Base-by-base conservation (phyloP, 2,888 invertebrate species). In the Sycophila texana region DNA sequence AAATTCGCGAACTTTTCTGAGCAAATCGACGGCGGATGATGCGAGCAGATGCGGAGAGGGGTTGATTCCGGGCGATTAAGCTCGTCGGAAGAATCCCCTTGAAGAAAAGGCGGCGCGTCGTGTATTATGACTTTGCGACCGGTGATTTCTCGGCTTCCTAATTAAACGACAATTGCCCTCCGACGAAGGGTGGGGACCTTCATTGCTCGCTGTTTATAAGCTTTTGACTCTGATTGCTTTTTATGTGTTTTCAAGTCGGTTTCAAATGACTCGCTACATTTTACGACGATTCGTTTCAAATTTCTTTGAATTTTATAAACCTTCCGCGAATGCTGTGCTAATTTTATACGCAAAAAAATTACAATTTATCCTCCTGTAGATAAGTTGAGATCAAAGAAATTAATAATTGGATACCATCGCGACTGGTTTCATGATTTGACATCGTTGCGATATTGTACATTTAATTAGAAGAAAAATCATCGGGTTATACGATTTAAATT, bases 91-190 rank as follows among this genome's bases (percentile, higher is more conserved):
- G 16, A 30, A 16, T 57, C 13, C 18, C 30, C 30, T 51, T 61
- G 53, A 30, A 26, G 18, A n/a, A 60, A 53, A 53, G 53, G 53
- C 20, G 53, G 53, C 20, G 51, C 30, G 18, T 14, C 12, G 12
- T 26, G 10, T 30, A 58, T 60, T 67, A 30, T 53, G 13, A 75
- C 7, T 67, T 57, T 53, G 30, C 30, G 20, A 51, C 20, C 18
- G 47, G 13, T 67, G 58, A 68, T 68, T 60, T 60, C 66, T 66
- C 67, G 30, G 57, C 67, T 53, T 75, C 60, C 60, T 67, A 67
- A 75, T 68, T 75, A 75, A 60, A 51, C 53, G 60, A 68, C 60
- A 74, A 75, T 60, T 75, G 39, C 2, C 20, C 49, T 58, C n/a
- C 30, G 58, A 26, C 18, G 1, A 49, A 20, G 20, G 18, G 47